Conservation (phyloP, 92 coral and sea anemone genomes). For the Paramuricea clavata region DNA sequence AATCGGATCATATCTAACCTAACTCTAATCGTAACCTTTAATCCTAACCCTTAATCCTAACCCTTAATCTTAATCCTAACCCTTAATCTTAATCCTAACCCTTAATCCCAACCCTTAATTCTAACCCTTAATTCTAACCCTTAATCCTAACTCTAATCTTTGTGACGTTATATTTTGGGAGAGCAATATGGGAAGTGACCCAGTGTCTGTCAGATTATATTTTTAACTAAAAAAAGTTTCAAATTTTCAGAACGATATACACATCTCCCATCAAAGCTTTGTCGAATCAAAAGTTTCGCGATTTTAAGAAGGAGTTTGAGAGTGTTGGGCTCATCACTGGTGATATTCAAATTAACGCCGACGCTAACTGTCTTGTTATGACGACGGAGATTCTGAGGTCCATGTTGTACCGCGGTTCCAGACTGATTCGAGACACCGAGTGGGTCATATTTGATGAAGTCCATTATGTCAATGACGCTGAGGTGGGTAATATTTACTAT, state of each 20-base stretch:
- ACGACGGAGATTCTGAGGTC: constrained; percentile 97
- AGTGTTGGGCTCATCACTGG: constrained; percentile 97
- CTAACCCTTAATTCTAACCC: too few species aligned
- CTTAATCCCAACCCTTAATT: too few species aligned
- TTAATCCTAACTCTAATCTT: too few species aligned
- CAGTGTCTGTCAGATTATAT: too few species aligned
- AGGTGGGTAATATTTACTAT: constrained; percentile 74
- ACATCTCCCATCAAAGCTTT: constrained; percentile 98
- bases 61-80: too few species aligned
- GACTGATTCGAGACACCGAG: constrained; percentile 91
- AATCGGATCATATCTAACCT: too few species aligned
- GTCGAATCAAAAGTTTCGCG: constrained; percentile 94
- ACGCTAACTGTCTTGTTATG: constrained; percentile 94
- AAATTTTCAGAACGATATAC: constrained; percentile 86
- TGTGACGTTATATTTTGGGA: too few species aligned
- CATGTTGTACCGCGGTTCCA: constrained; percentile 96
- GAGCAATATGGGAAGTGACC: too few species aligned
- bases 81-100: too few species aligned
- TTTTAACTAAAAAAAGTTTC: too few species aligned
- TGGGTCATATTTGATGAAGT: constrained; percentile 99
- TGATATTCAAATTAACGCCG: constrained; percentile 94
- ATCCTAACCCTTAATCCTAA: too few species aligned
- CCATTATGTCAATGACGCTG: constrained; percentile 93
- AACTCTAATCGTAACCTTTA: too few species aligned
- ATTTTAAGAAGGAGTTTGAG: constrained; percentile 88